Evolutionary conservation across 2,888 invertebrate species (phyloP).

Genomic region (Bibio marci): DNA sequence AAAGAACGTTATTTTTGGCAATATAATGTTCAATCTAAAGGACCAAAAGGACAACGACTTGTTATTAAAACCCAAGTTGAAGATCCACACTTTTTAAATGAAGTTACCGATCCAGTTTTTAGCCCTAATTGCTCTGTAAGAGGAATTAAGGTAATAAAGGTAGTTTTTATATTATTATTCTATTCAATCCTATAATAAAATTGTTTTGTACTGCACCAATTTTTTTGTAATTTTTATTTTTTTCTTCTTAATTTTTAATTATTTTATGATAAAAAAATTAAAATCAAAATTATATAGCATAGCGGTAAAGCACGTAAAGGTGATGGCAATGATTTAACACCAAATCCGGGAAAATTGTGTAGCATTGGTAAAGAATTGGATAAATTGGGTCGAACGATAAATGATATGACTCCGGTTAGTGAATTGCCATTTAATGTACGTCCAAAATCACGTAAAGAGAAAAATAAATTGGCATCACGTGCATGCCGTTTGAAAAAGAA

Average conservation of each 20-base stretch:
- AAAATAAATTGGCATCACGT: constrained; percentile 92
- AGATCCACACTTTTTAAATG: constrained; percentile 82
- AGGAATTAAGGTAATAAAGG: constrained; percentile 60
- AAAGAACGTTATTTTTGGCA: constrained; percentile 93
- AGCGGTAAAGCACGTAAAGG: constrained; percentile 88
- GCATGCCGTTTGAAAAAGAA: constrained; percentile 96
- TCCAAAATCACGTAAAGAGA: constrained; percentile 90
- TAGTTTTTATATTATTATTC: constrained; percentile 13
- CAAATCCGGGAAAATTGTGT: constrained; percentile 81
- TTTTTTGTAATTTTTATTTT: constrained; percentile 2
- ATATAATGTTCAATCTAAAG: constrained; percentile 96
- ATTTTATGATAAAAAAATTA: no score
- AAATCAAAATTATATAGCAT: no score
- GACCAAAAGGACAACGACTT: constrained; percentile 85
- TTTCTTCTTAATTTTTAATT: no score
- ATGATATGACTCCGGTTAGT: constrained; percentile 90
- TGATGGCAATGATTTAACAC: constrained; percentile 93
- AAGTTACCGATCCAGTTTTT: constrained; percentile 91
- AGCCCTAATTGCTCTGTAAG: constrained; percentile 80
- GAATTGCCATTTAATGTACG: constrained; percentile 79
- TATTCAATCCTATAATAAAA: no score
- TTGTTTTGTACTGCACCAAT: not conserved
- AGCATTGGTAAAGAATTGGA: constrained; percentile 84
- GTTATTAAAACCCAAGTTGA: constrained; percentile 69
- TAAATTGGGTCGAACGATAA: constrained; percentile 77